Conservation (phyloP, 2,888 invertebrate genomes). For the Chymomyza procnemis region DNA sequence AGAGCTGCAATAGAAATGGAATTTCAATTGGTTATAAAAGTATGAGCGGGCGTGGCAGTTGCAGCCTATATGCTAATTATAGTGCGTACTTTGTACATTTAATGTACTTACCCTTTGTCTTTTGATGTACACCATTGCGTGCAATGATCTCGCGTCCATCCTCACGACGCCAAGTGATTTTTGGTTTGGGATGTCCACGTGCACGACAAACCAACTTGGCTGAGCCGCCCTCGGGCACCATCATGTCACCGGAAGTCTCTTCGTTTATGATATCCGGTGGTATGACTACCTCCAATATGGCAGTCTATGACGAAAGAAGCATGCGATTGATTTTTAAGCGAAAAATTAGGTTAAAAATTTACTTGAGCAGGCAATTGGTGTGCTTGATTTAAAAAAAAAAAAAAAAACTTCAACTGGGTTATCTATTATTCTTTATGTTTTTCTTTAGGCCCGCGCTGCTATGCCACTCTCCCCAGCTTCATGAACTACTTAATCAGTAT, state of each 20-base stretch:
- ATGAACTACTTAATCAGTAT: too few species aligned
- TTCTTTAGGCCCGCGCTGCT: too few species aligned
- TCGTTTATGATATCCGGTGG: conserved; percentile 94
- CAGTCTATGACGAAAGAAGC: conserved; percentile 82
- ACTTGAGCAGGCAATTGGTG: too few species aligned
- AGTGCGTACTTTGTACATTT: too few species aligned
- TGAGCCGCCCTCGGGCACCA: conserved; percentile 95
- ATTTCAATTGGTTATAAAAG: neutral
- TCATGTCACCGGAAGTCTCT: conserved; percentile 94
- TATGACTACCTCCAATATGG: conserved; percentile 93
- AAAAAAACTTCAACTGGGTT: too few species aligned
- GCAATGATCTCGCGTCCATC: conserved; percentile 90
- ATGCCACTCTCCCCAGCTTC: too few species aligned
- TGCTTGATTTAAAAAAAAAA: too few species aligned
- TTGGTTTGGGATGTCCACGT: conserved; percentile 89
- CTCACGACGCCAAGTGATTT: conserved; percentile 91
- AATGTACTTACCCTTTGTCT: conserved; percentile 83
- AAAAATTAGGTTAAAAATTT: too few species aligned
- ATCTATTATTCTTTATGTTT: too few species aligned
- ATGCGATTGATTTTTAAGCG: too few species aligned
- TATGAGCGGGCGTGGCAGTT: too few species aligned
- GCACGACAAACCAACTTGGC: conserved; percentile 93
- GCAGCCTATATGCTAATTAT: neutral
- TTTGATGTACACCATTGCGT: conserved; percentile 85
- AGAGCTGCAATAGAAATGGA: conserved; percentile 79